These are phyloP conservation scores for Microchirus variegatus DNA, from an alignment of 2,797 vertebrate genomes.

Conservation along the genomic window DNA sequence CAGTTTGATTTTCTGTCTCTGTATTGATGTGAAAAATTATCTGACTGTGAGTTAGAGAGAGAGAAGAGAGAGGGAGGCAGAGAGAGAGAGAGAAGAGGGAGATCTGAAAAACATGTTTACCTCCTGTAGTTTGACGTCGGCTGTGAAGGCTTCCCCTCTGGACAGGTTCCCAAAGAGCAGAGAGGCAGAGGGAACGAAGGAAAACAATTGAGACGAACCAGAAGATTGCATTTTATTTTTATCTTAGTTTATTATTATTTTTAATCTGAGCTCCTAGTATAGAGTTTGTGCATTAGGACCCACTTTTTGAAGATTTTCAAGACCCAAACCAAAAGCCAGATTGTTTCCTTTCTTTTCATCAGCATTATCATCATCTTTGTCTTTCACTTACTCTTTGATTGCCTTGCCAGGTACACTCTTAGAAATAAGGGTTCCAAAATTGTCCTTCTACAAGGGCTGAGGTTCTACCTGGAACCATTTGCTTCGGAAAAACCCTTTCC, in stretches of 20 bases:
- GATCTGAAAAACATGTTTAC: conserved; percentile 87
- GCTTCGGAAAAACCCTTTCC: no score
- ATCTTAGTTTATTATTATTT: neutral
- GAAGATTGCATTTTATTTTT: neutral
- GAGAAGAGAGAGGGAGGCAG: conserved; percentile 12
- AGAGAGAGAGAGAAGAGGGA: conserved; percentile 19
- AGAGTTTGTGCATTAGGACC: no score
- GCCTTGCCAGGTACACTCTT: no score
- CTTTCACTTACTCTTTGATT: no score
- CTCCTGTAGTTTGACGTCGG: conserved; percentile 81
- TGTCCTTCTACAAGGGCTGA: no score
- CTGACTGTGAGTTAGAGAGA: conserved; percentile 34
- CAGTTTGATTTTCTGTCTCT: conserved; percentile 53
- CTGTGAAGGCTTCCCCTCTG: conserved; percentile 86
- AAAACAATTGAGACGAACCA: conserved; percentile 1
- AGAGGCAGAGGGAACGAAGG: conserved; percentile 6
- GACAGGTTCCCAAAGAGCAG: conserved; percentile 67
- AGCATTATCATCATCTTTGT: no score
- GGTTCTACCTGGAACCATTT: no score
- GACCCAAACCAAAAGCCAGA: no score
- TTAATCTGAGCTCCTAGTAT: no score
- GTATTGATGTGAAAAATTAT: conserved; percentile 43
- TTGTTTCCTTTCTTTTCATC: no score
- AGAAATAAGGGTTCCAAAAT: no score
- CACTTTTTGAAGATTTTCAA: no score